phyloP scores from a whole-genome alignment of 37 sponge, comb jelly and placozoan species.

The Theonella swinhoei region DNA sequence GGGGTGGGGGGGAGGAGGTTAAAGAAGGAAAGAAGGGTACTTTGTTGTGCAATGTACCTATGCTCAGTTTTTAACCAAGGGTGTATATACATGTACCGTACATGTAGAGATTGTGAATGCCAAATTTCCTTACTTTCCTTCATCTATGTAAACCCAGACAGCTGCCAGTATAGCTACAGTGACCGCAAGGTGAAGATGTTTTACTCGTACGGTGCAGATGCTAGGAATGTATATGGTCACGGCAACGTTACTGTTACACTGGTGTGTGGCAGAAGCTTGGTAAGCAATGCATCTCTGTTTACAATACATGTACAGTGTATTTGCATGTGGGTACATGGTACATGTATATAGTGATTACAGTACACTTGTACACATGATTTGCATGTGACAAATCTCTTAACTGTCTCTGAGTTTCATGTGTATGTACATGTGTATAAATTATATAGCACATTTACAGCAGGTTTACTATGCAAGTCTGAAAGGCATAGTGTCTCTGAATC shows the following conservation, averaged over 20 bases:
- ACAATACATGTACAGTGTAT: background rate
- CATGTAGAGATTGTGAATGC: background rate
- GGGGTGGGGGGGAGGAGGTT: background rate
- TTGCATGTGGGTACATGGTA: background rate
- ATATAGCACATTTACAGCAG: background rate
- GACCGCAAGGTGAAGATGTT: slow-evolving; percentile 15
- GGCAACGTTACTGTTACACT: slow-evolving; percentile 64
- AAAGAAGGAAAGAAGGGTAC: too few species aligned
- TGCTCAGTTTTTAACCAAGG: background rate
- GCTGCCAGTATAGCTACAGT: slow-evolving; percentile 12
- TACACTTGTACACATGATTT: background rate
- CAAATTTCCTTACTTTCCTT: background rate
- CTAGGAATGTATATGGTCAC: slow-evolving; percentile 4
- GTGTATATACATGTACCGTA: background rate
- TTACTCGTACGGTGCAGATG: slow-evolving; percentile 15
- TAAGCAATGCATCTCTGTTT: too few species aligned
- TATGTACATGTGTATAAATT: background rate
- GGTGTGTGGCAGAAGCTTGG: slow-evolving; percentile 65
- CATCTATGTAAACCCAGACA: too few species aligned
- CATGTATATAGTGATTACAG: background rate
- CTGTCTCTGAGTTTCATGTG: background rate
- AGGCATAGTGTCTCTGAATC: too few species aligned
- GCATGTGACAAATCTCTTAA: background rate
- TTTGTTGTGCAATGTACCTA: too few species aligned
- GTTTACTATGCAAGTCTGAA: too few species aligned